Evolutionary conservation across 2,113 vertebrate species (phyloP).

Genomic region (Chrysochloris asiatica): DNA sequence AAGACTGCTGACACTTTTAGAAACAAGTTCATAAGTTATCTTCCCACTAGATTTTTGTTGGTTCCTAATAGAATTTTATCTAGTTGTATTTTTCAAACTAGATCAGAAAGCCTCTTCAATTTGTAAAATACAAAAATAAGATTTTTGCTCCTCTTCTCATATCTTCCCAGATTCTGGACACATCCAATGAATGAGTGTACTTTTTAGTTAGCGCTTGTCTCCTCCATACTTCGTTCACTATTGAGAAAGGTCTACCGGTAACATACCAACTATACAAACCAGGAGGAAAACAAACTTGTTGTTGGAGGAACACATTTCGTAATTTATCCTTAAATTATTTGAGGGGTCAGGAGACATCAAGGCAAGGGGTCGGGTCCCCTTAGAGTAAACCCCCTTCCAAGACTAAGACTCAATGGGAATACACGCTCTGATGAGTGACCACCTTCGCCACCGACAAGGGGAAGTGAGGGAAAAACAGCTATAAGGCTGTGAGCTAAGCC

Average conservation of each 20-base stretch:
- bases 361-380: too few relatives aligned
- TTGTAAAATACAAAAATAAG: slow-evolving; percentile 38
- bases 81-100: background rate
- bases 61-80: background rate
- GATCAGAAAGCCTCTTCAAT: background rate
- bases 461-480: too few relatives aligned
- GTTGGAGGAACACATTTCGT: too few relatives aligned
- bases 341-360: too few relatives aligned
- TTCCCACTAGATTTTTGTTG: slow-evolving; percentile 34
- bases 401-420: too few relatives aligned
- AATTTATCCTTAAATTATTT: too few relatives aligned
- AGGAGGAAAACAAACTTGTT: background rate
- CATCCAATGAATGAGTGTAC: background rate
- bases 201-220: slow-evolving; percentile 25
- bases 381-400: too few relatives aligned
- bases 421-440: too few relatives aligned
- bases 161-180: slow-evolving; percentile 22
- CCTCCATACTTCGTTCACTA: slow-evolving; percentile 1
- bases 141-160: slow-evolving; percentile 45
- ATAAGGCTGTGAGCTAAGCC: too few relatives aligned
- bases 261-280: background rate
- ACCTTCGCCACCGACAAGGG: too few relatives aligned
- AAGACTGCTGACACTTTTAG: background rate
- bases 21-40: background rate
- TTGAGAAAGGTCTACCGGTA: background rate